Percentiles rank a stretch among this genome's conserved stretches.
Evolutionary conservation across 2,113 vertebrate genomes (phyloP).

Genomic region (Eleginops maclovinus): DNA sequence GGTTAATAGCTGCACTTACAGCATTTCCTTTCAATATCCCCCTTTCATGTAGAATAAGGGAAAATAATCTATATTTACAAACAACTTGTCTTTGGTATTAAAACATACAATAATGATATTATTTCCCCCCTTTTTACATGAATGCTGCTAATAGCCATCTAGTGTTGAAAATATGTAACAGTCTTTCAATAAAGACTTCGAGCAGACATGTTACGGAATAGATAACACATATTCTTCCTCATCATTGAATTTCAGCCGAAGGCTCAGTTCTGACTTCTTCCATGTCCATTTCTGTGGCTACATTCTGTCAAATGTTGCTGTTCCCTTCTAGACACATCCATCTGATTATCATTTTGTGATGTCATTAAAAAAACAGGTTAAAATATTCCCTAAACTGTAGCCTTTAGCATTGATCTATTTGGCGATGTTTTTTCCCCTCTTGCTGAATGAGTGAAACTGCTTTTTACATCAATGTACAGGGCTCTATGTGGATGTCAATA

Average conservation of each 20-base stretch:
- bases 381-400: too few relatives aligned
- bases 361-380: too few relatives aligned
- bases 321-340: background rate
- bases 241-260: background rate
- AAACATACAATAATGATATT: too few relatives aligned
- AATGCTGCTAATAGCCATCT: background rate
- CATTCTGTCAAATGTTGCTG: background rate
- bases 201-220: background rate
- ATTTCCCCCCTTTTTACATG: background rate
- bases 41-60: too few relatives aligned
- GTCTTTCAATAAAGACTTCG: background rate
- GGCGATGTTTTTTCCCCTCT: background rate
- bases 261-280: background rate
- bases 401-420: too few relatives aligned
- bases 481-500: background rate
- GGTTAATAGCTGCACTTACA: slow-evolving; percentile 30
- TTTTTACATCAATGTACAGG: background rate
- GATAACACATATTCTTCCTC: background rate
- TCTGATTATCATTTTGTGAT: background rate
- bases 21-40: background rate
- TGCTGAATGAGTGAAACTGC: background rate
- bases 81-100: too few relatives aligned
- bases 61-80: background rate
- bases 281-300: background rate
- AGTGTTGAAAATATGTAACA: background rate